Base-by-base conservation (phyloP, 1,140 invertebrate species). In the Tetramorium simillimum region DNA sequence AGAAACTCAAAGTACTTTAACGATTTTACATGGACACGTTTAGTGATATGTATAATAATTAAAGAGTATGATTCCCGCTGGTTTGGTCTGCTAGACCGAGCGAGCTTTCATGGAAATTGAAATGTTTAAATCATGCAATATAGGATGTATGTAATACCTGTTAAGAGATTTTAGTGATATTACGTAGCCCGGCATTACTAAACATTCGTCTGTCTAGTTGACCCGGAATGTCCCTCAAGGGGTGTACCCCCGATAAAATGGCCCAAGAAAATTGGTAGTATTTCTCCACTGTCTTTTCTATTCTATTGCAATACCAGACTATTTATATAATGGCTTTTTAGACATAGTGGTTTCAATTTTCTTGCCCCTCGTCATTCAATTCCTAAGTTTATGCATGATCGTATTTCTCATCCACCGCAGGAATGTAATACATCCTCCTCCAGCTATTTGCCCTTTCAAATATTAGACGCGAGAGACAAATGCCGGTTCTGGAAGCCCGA, bases 71-170 rank as follows among this genome's bases (percentile, higher is more conserved):
- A 84, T 82, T 58, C 14, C 67, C n/a, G 56, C 24, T 33, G 18
- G 9, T 28, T 60, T 40, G 69, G 14, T 73, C 53, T 43, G 58
- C 33, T 49, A 49, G 40, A 46, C 80, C 1, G 28, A 75, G 69
- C 69, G 69, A 37, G 80, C 80, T 84, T 53, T 84, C 69, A 24
- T 18, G 69, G 14, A 84, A 28, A 84, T 84, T 73, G 80, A 84
- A 84, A 84, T 75, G 80, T 60, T 84, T 84, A 73, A 84, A 75
- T 62, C 53, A 75, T 84, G 69, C 62, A 84, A 84, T 49, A 75
- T 75, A 75, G 16, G 12, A 73, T 58, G 69, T 73, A 75, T 33
- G 69, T 73, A 75, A 75, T 70, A 43, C 16, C 46, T 53, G 67
- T 65, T 81, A 84, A 75, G 24, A 49, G 37, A 75, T 73, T 46